Evolutionary conservation across 1,140 invertebrate species (phyloP).

Genomic region (Micrasema longulum): DNA sequence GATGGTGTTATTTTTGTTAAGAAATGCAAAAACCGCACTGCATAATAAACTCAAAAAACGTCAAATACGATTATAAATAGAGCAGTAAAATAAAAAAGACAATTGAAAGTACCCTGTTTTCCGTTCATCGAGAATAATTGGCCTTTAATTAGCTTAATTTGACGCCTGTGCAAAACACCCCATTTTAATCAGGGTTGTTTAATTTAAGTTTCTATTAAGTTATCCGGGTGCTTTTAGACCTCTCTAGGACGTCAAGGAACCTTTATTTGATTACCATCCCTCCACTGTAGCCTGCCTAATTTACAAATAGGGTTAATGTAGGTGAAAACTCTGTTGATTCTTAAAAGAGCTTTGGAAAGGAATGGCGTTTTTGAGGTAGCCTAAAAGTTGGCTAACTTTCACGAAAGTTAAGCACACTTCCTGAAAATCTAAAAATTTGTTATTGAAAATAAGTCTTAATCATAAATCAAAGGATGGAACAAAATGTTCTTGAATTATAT

Average conservation of each 20-base stretch:
- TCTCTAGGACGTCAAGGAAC: background rate
- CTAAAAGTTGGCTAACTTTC: too few species aligned
- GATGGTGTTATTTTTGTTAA: background rate
- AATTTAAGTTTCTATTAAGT: slow-evolving; percentile 38
- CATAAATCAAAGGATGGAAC: too few species aligned
- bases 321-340: slow-evolving; percentile 19
- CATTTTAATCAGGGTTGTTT: slow-evolving; percentile 22
- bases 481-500: too few species aligned
- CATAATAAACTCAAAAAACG: background rate
- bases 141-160: slow-evolving; percentile 30
- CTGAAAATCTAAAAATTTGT: too few species aligned
- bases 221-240: slow-evolving; percentile 21
- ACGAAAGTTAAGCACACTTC: too few species aligned
- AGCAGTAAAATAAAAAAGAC: too few species aligned
- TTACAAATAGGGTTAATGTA: slow-evolving; percentile 28
- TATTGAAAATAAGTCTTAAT: too few species aligned
- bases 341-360: background rate
- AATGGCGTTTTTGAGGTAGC: too few species aligned
- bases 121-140: background rate
- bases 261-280: slow-evolving; percentile 33
- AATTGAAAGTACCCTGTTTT: background rate
- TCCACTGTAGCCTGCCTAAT: background rate
- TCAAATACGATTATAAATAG: background rate
- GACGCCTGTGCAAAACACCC: slow-evolving; percentile 29
- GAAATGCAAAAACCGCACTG: background rate